Evolutionary conservation across 2,797 vertebrate genomes (phyloP), one percentile per base, ranked within the genome.

Genomic region (Kryptolebias ocellatus): DNA sequence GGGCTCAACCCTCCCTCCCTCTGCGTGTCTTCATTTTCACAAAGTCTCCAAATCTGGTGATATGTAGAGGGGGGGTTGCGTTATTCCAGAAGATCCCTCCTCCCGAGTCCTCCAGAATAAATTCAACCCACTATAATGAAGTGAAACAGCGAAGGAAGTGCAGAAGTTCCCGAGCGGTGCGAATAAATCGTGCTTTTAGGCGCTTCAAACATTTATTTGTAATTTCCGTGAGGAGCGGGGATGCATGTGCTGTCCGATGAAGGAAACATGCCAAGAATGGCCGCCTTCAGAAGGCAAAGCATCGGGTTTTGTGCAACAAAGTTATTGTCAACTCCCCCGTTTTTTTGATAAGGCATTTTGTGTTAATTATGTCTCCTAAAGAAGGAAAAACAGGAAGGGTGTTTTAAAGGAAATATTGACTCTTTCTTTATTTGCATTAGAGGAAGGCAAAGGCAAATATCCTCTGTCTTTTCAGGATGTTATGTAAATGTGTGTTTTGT

Each of bases 21-120:
- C 59, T 63, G 47, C 78, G 75, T 7, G 1, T 50, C 24, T 10
- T 50, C 1, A 2, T 24, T 8, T 9, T 20, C 16, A 45, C 15
- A 15, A 45, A 64, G 53, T 74, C 66, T 70, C 60, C 12, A 76
- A 89, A 81, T 83, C 75, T 63, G 27, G 60, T 50, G n/a, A 64
- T 24, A 24, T 24, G 20, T 24, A 24, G 20, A 24, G 20, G 20
- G 20, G 20, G 20, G 20, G 20, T n/a, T 3, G 67, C 54, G 51
- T 83, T 76, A 76, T 82, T 75, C 65, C 64, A 28, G 53, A 50
- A 31, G 68, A 83, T 86, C 79, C 61, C 70, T 70, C 58, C 66
- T 57, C 53, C 20, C 31, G 31, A 34, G 4, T 4, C 7, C 37
- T 10, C 16, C 60, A 80, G 72, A 81, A 84, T 83, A 78, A 87